Evolutionary conservation across 2,113 vertebrate genomes (phyloP).

Genomic region (Synchiropus splendidus): DNA sequence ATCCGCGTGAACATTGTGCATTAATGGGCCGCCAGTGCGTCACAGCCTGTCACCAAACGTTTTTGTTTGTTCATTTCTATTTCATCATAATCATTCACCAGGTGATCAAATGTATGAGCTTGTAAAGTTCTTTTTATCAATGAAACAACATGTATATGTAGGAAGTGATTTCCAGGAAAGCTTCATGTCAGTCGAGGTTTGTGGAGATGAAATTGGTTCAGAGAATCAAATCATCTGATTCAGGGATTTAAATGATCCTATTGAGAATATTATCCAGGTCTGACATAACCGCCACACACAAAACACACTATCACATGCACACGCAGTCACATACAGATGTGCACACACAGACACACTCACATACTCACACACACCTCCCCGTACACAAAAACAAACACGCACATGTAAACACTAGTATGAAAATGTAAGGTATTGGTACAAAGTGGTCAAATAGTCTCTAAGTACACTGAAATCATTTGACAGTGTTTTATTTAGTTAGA

Average conservation of each 20-base stretch:
- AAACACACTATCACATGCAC: neutral
- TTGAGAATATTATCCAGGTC: constrained; percentile 16
- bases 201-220: constrained; percentile 6
- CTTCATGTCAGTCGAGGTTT: constrained; percentile 12
- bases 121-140: no score
- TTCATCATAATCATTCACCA: no score
- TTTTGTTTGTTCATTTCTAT: no score
- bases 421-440: no score
- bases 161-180: neutral
- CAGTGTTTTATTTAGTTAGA: no score
- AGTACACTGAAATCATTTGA: no score
- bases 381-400: neutral
- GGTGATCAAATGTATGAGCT: no score
- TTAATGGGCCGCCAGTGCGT: no score
- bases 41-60: no score
- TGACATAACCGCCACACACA: constrained; percentile 7
- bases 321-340: neutral
- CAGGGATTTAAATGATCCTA: constrained; percentile 19
- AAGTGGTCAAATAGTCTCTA: no score
- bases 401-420: neutral
- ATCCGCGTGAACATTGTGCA: no score
- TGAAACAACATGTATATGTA: no score
- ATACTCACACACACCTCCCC: neutral
- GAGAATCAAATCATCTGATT: constrained; percentile 31
- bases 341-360: neutral